Base-by-base conservation (phyloP, 2,888 invertebrate genomes). In the Coenonympha glycerion region DNA sequence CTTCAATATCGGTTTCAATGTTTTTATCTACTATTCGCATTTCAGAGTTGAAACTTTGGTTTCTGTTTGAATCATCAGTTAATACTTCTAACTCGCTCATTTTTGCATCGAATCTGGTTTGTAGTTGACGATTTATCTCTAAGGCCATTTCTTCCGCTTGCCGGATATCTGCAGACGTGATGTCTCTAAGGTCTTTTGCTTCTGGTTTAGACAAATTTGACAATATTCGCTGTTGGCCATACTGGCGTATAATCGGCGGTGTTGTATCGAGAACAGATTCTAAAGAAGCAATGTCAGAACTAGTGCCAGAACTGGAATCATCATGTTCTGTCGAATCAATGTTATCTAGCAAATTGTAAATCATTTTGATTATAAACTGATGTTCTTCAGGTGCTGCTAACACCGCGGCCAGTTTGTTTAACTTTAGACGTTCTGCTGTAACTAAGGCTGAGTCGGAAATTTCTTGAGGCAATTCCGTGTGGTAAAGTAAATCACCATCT, bases 361-460 rank as follows among this genome's bases (percentile, higher is more conserved):
- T 6, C 11, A 71, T 58, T 55, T 64, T 63, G 0, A 73, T 64
- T 46, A 83, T 73, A 49, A 79, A 82, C 13, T 60, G 56, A 6
- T 65, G 60, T 13, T 75, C 62, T 52, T 59, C 60, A 2, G 61
- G 49, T 4, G 71, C 54, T 2, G 52, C 49, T 46, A 57, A 18
- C 22, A 59, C 58, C 6, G 68, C 66, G 18, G 41, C 9, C 8
- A 55, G 8, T 45, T 47, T 63, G 2, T 61, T 58, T 24, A 75
- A 46, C 61, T 65, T 77, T 16, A 49, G 15, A 21, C 41, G 53
- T 59, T 79, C 79, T 16, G 66, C 66, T 2, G 71, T 64, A 3
- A 74, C 64, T 44, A 81, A 58, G 3, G 76, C 69, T 3, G 58
- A 36, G 48, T 64, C 57, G 9, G 81, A 82, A 9, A 4, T 2